Base-by-base conservation (phyloP, 2,888 invertebrate genomes). In the Atrina japonica region DNA sequence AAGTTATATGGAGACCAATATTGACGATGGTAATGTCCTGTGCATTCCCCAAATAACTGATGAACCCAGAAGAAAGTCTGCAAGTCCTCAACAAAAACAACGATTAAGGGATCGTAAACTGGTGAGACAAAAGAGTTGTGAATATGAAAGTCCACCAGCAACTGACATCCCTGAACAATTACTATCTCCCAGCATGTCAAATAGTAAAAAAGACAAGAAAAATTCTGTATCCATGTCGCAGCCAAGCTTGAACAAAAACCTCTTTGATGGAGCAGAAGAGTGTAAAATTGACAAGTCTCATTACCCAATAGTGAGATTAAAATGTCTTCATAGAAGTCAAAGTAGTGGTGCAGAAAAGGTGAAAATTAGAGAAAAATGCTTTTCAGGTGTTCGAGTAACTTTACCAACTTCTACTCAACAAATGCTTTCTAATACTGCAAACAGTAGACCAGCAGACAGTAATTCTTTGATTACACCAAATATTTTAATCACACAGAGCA, bases 301-400 rank as follows among this genome's bases (percentile, higher is more conserved):
- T 27, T 40, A 47, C 43, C 41, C 61, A 14, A 50, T 69, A 9
- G 53, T 53, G n/a, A 47, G 53, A 60, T 45, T 67, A 6, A 60
- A 56, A 18, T 60, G 63, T 68, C 50, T 82, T 21, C 75, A 75
- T 27, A 70, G 82, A 7, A 80, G 81, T 70, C 73, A 76, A 18
- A 81, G 80, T 69, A 76, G 76, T 52, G 82, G 82, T 7, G 66
- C 74, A 35, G 80, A 81, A 52, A 75, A 76, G 35, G 68, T 70
- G 1, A 76, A 67, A 60, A 53, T 75, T 49, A 75, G 75, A 41
- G 82, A 82, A n/a, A 79, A 76, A 53, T 78, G 73, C 49, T 47
- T 77, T 45, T 73, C 45, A 52, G 64, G 52, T 43, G 64, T 68
- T 56, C 30, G 35, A 21, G 30, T 56, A 14, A 35, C 35, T 16